Evolutionary conservation across 1,140 invertebrate species (phyloP).

Genomic region (Drosophila tristis): DNA sequence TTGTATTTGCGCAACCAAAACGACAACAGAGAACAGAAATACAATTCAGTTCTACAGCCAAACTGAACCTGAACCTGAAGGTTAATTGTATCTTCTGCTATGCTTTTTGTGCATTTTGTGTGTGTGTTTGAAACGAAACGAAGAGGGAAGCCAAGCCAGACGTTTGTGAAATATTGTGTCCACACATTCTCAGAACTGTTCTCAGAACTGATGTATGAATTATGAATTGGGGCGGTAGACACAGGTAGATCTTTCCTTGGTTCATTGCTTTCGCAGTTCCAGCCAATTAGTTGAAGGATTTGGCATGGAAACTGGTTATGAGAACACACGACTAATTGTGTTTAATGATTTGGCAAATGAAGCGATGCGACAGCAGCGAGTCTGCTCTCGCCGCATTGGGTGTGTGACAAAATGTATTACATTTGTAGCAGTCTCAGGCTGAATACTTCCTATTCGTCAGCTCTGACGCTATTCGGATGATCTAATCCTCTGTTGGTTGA

Average conservation of each 20-base stretch:
- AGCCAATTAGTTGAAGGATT: slow-evolving; percentile 62
- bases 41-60: slow-evolving; percentile 57
- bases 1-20: slow-evolving; percentile 75
- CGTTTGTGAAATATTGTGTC: slow-evolving; percentile 59
- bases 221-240: slow-evolving; percentile 54
- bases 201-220: slow-evolving; percentile 51
- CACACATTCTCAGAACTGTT: slow-evolving; percentile 40
- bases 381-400: neutral
- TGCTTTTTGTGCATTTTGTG: slow-evolving; percentile 55
- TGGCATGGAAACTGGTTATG: slow-evolving; percentile 45
- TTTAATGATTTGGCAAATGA: slow-evolving; percentile 61
- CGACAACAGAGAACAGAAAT: slow-evolving; percentile 18
- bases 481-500: slow-evolving; percentile 10
- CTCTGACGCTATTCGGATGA: slow-evolving; percentile 5
- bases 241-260: slow-evolving; percentile 36
- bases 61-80: slow-evolving; percentile 61
- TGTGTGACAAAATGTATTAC: slow-evolving; percentile 10
- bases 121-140: slow-evolving; percentile 38
- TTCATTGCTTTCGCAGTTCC: slow-evolving; percentile 21
- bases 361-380: slow-evolving; percentile 1
- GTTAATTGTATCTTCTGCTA: slow-evolving; percentile 73
- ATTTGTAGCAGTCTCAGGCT: neutral
- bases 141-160: slow-evolving; percentile 46
- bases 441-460: neutral
- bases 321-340: slow-evolving; percentile 49